Conservation (phyloP, 2,797 vertebrate genomes). For the Mus caroli region DNA sequence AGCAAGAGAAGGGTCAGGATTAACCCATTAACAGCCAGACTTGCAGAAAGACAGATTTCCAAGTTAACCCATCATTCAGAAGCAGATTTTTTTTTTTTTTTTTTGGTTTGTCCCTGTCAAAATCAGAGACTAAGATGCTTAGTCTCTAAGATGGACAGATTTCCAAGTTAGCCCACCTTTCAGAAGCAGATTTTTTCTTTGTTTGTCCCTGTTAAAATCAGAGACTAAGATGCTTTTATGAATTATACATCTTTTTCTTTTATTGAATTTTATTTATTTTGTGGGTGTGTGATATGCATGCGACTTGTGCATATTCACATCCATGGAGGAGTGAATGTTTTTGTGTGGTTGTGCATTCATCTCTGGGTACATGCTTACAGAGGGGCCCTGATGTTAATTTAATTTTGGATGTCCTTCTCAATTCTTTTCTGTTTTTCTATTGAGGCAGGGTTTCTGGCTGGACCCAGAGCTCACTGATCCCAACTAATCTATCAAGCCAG, state of each 20-base stretch:
- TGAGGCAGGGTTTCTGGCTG: not conserved
- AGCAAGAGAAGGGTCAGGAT: constrained; percentile 37
- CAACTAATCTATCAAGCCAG: not conserved
- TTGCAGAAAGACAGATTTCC: not conserved
- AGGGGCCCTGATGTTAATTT: not conserved
- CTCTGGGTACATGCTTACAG: not conserved
- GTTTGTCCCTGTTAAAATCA: not conserved
- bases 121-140: not conserved
- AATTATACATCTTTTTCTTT: not conserved
- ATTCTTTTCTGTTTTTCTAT: not conserved
- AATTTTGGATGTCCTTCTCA: not conserved
- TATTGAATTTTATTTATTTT: not conserved
- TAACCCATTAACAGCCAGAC: not conserved
- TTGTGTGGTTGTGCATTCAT: not conserved
- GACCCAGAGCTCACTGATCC: not conserved
- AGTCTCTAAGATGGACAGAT: not conserved
- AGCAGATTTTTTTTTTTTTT: constrained; percentile 31
- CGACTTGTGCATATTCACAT: not conserved
- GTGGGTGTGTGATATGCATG: not conserved
- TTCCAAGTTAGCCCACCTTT: not conserved
- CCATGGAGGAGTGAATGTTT: too few relatives aligned
- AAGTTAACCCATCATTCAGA: not conserved
- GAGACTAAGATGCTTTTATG: not conserved
- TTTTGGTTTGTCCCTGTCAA: not conserved
- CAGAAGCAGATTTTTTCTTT: constrained; percentile 21